phyloP scores from a whole-genome alignment of 2,113 vertebrate genomes.

The Erythrocercus mccallii region DNA sequence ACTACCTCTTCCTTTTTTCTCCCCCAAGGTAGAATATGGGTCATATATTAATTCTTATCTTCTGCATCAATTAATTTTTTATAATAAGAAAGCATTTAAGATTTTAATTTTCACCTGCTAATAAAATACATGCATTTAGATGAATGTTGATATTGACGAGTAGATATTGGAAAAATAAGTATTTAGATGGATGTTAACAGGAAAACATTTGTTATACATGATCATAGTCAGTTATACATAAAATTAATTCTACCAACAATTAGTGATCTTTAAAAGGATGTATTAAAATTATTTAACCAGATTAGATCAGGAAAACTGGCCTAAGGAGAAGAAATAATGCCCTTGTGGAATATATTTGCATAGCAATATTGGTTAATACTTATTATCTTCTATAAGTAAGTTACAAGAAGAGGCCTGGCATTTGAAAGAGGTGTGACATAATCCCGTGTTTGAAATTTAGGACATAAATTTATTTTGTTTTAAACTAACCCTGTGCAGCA shows the following conservation, averaged over 20 bases:
- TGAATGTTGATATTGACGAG: background rate
- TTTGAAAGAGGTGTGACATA: background rate
- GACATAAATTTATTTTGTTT: background rate
- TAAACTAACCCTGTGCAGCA: background rate
- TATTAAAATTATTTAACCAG: background rate
- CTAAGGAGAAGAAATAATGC: background rate
- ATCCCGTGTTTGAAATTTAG: background rate
- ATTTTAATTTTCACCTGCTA: background rate
- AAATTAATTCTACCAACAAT: background rate
- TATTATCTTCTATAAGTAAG: background rate
- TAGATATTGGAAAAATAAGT: background rate
- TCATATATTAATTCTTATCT: background rate
- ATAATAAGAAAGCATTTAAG: background rate
- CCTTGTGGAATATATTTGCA: background rate
- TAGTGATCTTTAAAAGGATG: background rate
- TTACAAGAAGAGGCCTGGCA: background rate
- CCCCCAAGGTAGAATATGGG: background rate
- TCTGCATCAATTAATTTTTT: background rate
- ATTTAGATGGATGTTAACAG: background rate
- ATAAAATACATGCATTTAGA: background rate
- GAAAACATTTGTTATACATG: background rate
- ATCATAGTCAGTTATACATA: background rate
- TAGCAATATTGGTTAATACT: background rate
- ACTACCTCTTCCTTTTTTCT: background rate
- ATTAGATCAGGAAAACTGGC: background rate